These are phyloP conservation scores for Troilus luridus DNA, from an alignment of 2,888 invertebrate species.

Conservation along the genomic window DNA sequence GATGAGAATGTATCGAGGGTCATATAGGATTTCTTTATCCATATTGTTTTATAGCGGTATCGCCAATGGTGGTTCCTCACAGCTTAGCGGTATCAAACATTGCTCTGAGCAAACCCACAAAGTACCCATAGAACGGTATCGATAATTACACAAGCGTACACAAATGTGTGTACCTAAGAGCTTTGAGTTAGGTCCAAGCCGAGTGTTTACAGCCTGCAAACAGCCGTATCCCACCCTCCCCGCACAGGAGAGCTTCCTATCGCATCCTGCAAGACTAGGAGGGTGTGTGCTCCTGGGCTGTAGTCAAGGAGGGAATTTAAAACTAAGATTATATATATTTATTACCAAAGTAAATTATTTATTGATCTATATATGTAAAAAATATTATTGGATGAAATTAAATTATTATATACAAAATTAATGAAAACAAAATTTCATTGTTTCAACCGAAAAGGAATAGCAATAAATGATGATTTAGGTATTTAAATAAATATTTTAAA, in stretches of 20 bases:
- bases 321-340: not conserved
- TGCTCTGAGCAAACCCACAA: conserved; percentile 28
- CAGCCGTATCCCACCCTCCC: conserved; percentile 13
- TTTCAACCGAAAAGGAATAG: no score
- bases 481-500: no score
- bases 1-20: conserved; percentile 13
- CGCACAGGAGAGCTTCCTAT: not conserved
- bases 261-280: not conserved
- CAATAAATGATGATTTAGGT: no score
- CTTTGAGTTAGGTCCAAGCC: conserved; percentile 1
- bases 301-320: not conserved
- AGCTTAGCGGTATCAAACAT: conserved; percentile 19
- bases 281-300: not conserved
- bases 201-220: conserved; percentile 11
- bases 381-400: no score
- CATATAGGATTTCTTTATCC: conserved; percentile 4
- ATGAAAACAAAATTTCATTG: not conserved
- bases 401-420: not conserved
- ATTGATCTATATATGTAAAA: no score
- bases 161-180: conserved; percentile 14
- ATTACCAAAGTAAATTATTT: not conserved
- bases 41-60: conserved; percentile 21
- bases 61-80: conserved; percentile 2
- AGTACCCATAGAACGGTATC: not conserved
- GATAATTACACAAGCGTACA: conserved; percentile 44